These are phyloP conservation scores for Apis florea DNA, from an alignment of 1,140 invertebrate genomes.

Conservation along the genomic window DNA sequence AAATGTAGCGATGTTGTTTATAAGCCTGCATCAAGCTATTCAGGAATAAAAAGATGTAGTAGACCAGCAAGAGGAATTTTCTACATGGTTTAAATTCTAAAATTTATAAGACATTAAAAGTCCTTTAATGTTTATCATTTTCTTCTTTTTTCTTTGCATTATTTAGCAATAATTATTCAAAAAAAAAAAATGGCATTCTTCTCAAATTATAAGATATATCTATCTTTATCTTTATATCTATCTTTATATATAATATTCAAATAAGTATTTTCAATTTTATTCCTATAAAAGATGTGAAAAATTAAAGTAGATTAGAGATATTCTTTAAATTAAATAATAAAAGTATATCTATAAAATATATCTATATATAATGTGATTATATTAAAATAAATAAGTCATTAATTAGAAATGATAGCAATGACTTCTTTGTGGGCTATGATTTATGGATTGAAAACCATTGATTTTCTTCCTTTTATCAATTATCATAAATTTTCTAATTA, in stretches of 20 bases:
- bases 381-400: too few relatives aligned
- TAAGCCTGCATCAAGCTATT: conserved; percentile 24
- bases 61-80: background rate
- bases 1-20: conserved; percentile 46
- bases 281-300: too few relatives aligned
- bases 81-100: background rate
- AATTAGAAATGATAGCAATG: too few relatives aligned
- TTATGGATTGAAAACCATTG: too few relatives aligned
- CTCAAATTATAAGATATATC: too few relatives aligned
- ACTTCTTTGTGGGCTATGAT: too few relatives aligned
- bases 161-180: background rate
- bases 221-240: background rate
- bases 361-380: too few relatives aligned
- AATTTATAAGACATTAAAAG: background rate
- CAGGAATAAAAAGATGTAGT: conserved; percentile 15
- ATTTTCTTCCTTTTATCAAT: background rate
- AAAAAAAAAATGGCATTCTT: background rate
- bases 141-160: background rate
- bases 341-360: too few relatives aligned
- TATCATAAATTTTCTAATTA: background rate
- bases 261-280: too few relatives aligned
- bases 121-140: background rate
- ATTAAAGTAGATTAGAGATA: too few relatives aligned
- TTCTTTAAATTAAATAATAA: too few relatives aligned
- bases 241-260: background rate